Evolutionary conservation across 2,797 vertebrate species (phyloP).

Genomic region (Limosa lapponica): DNA sequence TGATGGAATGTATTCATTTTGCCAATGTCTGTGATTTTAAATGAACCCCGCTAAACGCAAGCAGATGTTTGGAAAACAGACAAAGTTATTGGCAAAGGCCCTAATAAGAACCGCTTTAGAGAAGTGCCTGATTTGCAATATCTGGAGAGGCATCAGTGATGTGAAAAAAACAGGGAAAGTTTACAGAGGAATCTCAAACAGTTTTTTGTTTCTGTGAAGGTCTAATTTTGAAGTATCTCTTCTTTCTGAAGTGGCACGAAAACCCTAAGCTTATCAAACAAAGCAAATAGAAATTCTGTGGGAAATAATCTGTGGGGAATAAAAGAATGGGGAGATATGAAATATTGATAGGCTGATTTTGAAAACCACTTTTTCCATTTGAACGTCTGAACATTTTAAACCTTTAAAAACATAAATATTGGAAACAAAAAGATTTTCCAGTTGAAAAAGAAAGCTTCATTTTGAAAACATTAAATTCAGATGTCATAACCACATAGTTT

Average conservation of each 20-base stretch:
- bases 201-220: neutral
- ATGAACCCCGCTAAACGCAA: neutral
- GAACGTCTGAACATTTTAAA: constrained; percentile 2
- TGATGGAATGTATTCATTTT: neutral
- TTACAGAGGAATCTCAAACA: neutral
- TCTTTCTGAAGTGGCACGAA: neutral
- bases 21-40: constrained; percentile 11
- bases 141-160: neutral
- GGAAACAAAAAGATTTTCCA: neutral
- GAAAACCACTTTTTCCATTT: neutral
- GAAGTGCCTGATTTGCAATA: neutral
- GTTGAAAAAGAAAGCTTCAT: neutral
- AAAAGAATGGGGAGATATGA: neutral
- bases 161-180: neutral
- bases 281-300: neutral
- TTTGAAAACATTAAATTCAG: constrained; percentile 4
- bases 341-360: neutral
- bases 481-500: neutral
- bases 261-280: neutral
- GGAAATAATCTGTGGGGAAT: neutral
- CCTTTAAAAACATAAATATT: neutral
- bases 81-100: neutral
- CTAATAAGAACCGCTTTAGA: neutral
- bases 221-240: neutral
- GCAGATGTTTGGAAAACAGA: constrained; percentile 23